Evolutionary conservation across 2,797 vertebrate species (phyloP), one percentile per base, ranked within the genome.

Genomic region (Coccyzus lansbergi): DNA sequence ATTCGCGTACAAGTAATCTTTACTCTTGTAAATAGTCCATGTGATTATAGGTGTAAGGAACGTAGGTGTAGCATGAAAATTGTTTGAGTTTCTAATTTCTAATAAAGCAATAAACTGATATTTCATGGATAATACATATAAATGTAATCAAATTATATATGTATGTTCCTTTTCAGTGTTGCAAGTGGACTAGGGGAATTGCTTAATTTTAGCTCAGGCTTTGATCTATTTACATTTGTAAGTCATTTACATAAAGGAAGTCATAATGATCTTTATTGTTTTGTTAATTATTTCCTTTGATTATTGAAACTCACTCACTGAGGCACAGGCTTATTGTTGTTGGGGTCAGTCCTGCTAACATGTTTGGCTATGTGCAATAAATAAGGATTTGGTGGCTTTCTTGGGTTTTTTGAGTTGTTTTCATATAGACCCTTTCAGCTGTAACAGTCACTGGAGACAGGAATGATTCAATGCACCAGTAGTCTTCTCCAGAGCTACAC

Each of bases 251-350:
- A 95, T 92, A 79, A 75, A 91, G 92, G 83, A 94, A 93, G 77
- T 82, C 80, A 68, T 94, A 91, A 81, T 52, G 28, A 95, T 90
- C 85, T 91, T 90, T 93, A 91, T 95, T 95, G 83, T 93, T 95
- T 93, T 82, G 79, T 84, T 95, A 94, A 94, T 95, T 90, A 87
- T 96, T 93, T 95, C 89, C 76, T 94, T 95, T 95, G 89, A 94
- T 95, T 92, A 91, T 86, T 79, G 83, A 90, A 93, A 93, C 64
- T 94, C 34, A 29, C 55, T 96, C 52, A 91, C 56, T 72, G 84
- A 93, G 83, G 82, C 84, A 83, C 67, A 72, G 85, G 64, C 48
- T 88, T 34, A 85, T 84, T 90, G 83, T 89, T 93, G 13, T 6
- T 75, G 83, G 67, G 90, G 83, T 90, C 93, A 88, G 38, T 58